Evolutionary conservation across 2,113 vertebrate genomes (phyloP).

Genomic region (Oxyruncus cristatus): DNA sequence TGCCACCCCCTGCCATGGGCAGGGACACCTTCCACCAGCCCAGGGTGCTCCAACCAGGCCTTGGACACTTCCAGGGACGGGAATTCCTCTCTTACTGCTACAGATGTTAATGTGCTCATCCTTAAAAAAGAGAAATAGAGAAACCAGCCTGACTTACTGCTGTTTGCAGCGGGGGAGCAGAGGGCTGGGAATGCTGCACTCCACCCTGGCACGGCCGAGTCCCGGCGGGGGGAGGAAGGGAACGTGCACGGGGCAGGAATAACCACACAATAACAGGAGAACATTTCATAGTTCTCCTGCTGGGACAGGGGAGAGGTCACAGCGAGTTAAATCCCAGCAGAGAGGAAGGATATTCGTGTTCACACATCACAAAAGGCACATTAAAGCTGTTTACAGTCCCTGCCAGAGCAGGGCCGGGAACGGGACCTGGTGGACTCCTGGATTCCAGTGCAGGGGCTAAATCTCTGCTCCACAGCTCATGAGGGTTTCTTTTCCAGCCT

Average conservation of each 20-base stretch:
- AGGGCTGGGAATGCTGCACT: background rate
- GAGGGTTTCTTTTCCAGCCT: background rate
- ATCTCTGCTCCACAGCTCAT: fast-evolving
- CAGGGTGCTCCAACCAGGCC: background rate
- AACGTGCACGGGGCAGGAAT: background rate
- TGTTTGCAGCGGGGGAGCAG: background rate
- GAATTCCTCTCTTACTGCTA: too few relatives aligned
- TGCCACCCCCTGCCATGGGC: background rate
- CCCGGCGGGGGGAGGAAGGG: background rate
- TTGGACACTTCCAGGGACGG: background rate
- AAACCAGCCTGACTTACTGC: background rate
- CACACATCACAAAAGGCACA: background rate
- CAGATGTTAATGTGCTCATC: background rate
- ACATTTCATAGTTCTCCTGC: background rate
- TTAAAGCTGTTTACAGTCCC: background rate
- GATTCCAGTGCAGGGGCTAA: background rate
- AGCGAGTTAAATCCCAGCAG: background rate
- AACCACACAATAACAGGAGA: background rate
- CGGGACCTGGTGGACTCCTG: background rate
- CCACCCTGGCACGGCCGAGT: fast-evolving
- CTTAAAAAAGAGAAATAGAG: background rate
- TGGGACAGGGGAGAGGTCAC: background rate
- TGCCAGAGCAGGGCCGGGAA: background rate
- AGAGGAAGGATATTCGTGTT: background rate
- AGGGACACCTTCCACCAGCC: background rate